phyloP scores from a whole-genome alignment of 2,113 vertebrate species.

The Syngnathus scovelli region DNA sequence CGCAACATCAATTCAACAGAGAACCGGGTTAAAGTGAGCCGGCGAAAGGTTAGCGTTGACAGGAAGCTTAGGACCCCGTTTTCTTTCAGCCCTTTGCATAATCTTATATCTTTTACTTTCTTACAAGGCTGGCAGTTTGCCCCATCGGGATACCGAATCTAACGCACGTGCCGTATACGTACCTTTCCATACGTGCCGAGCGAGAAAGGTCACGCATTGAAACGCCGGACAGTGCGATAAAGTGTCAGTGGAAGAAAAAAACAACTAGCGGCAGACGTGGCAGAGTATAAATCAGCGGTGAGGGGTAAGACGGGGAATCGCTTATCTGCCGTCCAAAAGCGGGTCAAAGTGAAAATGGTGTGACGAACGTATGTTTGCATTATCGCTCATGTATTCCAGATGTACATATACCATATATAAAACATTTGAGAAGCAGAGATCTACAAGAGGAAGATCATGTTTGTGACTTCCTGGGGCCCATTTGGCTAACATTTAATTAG shows the following conservation, averaged over 20 bases:
- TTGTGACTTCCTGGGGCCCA: not conserved
- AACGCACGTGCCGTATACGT: not conserved
- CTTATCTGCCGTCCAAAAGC: constrained; percentile 51
- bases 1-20: constrained; percentile 24
- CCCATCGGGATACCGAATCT: constrained; percentile 29
- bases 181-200: constrained; percentile 36
- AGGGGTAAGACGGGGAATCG: constrained; percentile 23
- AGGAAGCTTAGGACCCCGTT: constrained; percentile 35
- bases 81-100: constrained; percentile 33
- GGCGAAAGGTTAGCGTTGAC: constrained; percentile 59
- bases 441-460: constrained; percentile 1
- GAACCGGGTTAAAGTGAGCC: constrained; percentile 31
- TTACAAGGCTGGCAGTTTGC: constrained; percentile 37
- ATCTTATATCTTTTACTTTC: constrained; percentile 58
- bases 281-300: constrained; percentile 58
- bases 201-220: constrained; percentile 58
- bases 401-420: constrained; percentile 4
- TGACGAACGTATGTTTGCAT: constrained; percentile 29
- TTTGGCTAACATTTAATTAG: not conserved
- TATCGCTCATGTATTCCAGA: constrained; percentile 27
- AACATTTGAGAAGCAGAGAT: constrained; percentile 1
- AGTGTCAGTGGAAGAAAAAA: constrained; percentile 48
- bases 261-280: constrained; percentile 34
- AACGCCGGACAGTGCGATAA: constrained; percentile 41
- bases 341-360: constrained; percentile 26